Evolutionary conservation across 2,113 vertebrate genomes (phyloP).

Genomic region (Xyliphius kryptos): DNA sequence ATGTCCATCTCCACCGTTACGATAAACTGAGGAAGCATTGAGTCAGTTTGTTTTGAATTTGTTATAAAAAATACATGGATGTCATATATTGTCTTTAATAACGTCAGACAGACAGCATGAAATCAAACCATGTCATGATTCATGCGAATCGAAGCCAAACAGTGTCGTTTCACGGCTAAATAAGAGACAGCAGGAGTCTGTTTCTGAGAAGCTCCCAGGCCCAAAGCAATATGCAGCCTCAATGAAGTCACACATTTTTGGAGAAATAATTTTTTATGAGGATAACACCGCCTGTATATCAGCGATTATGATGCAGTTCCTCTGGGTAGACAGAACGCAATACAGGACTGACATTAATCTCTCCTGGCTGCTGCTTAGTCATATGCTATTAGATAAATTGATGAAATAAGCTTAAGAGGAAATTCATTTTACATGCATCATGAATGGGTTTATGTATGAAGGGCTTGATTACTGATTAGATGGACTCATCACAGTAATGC

Average conservation of each 20-base stretch:
- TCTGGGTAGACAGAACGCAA: neutral
- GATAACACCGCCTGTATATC: neutral
- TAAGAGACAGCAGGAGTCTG: neutral
- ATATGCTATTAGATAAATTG: conserved; percentile 8
- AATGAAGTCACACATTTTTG: conserved; percentile 7
- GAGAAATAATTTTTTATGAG: conserved; percentile 2
- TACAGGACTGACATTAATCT: neutral
- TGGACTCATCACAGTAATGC: neutral
- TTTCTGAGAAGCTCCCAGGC: conserved; percentile 18
- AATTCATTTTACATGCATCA: conserved; percentile 1
- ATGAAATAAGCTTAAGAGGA: conserved; percentile 1
- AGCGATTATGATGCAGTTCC: neutral
- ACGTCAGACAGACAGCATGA: neutral
- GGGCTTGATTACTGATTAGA: conserved; percentile 18
- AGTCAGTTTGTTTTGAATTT: no score
- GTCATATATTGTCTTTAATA: neutral
- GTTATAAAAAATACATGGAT: no score
- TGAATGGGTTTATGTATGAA: neutral
- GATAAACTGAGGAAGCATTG: no score
- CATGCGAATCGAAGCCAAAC: neutral
- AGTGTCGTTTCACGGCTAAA: neutral
- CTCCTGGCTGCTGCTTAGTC: neutral
- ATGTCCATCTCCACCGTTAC: no score
- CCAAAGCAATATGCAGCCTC: conserved; percentile 6
- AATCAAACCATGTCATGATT: neutral